phyloP scores from a whole-genome alignment of 2,888 invertebrate species.

The Lepidonotus clava region DNA sequence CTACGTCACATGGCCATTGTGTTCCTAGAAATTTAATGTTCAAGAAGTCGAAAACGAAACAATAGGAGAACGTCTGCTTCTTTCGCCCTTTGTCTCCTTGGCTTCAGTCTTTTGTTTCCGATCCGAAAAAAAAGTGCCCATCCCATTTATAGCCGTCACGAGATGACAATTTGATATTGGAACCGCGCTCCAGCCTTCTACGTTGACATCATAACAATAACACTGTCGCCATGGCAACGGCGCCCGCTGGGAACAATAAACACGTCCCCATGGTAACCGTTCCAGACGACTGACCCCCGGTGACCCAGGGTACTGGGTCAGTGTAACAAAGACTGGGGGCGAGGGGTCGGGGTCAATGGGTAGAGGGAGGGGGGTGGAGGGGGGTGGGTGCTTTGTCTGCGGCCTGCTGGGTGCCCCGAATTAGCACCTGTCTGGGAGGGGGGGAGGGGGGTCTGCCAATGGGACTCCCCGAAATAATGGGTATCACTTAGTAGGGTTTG shows the following conservation, averaged over 20 bases:
- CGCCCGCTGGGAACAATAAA: constrained; percentile 8
- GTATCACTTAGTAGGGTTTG: too few relatives aligned
- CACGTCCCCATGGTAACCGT: constrained; percentile 23
- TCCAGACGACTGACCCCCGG: not conserved
- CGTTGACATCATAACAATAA: constrained; percentile 16
- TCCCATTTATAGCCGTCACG: too few relatives aligned
- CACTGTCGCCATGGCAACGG: not conserved
- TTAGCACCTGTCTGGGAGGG: not conserved
- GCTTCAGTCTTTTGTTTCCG: too few relatives aligned
- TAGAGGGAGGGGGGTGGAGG: not conserved
- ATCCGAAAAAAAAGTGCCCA: too few relatives aligned
- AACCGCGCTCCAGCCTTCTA: too few relatives aligned
- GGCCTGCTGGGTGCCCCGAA: not conserved
- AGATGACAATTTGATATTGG: too few relatives aligned
- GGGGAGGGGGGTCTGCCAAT: not conserved
- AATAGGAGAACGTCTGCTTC: too few relatives aligned
- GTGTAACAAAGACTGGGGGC: constrained; percentile 27
- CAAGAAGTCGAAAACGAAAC: too few relatives aligned
- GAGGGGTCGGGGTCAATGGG: not conserved
- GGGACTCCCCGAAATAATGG: too few relatives aligned
- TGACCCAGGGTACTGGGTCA: constrained; percentile 34
- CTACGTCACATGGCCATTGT: too few relatives aligned
- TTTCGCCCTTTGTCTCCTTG: too few relatives aligned
- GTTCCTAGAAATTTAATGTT: too few relatives aligned
- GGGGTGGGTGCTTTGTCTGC: constrained; percentile 13